These are phyloP conservation scores for Heliocidaris tuberculata DNA, from an alignment of 35 echinoderm and acorn worm genomes.

Conservation along the genomic window DNA sequence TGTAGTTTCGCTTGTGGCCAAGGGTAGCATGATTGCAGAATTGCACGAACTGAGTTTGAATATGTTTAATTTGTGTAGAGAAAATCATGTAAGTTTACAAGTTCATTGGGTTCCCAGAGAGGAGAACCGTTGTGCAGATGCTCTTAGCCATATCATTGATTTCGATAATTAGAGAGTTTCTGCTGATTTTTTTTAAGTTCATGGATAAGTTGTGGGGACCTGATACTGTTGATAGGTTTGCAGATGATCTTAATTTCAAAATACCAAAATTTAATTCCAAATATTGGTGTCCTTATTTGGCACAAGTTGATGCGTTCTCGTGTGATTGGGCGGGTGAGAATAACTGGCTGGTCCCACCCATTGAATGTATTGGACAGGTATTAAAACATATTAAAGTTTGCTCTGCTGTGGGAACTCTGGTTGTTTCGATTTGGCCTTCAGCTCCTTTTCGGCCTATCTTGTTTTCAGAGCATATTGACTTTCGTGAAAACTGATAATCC, in stretches of 20 bases:
- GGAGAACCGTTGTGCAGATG: slow-evolving; percentile 46
- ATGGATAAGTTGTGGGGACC: slow-evolving; percentile 59
- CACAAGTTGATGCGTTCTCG: slow-evolving; percentile 45
- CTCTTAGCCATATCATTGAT: slow-evolving; percentile 47
- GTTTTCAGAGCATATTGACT: slow-evolving; percentile 22
- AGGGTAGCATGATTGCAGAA: slow-evolving; percentile 50
- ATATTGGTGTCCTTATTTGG: slow-evolving; percentile 43
- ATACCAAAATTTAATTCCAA: slow-evolving; percentile 42
- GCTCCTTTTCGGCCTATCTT: slow-evolving; percentile 43
- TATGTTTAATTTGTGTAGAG: slow-evolving; percentile 43
- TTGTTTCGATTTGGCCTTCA: slow-evolving; percentile 43
- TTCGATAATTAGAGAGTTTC: slow-evolving; percentile 53
- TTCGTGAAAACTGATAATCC: slow-evolving; percentile 13
- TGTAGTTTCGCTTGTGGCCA: slow-evolving; percentile 8
- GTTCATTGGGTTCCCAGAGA: slow-evolving; percentile 54
- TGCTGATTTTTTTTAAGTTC: slow-evolving; percentile 27
- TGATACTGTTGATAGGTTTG: slow-evolving; percentile 60
- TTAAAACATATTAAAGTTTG: slow-evolving; percentile 28
- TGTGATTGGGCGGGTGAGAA: slow-evolving; percentile 42
- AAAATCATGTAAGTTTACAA: slow-evolving; percentile 8
- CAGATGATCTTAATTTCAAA: slow-evolving; percentile 44
- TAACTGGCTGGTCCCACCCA: slow-evolving; percentile 59
- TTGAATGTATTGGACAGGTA: slow-evolving; percentile 16
- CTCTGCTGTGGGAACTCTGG: slow-evolving; percentile 36
- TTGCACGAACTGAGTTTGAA: slow-evolving; percentile 31